A percentile compares a stretch with the other conserved stretches of the same genome.
Conservation (phyloP, 1,140 invertebrate species). For the Anoplolepis gracilipes region DNA sequence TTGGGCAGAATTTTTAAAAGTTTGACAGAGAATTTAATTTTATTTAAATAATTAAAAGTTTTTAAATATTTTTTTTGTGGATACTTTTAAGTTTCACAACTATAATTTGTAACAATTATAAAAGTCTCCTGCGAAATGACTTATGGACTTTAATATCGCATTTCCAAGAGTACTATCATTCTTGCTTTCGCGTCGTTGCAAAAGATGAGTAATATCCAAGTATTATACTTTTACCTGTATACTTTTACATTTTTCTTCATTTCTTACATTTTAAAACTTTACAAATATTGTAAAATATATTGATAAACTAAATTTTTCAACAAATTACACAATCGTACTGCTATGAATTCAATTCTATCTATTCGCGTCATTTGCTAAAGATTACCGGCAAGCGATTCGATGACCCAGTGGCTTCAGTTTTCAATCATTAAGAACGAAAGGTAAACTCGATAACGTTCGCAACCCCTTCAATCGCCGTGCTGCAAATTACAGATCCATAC, state of each 20-base stretch:
- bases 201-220: background rate
- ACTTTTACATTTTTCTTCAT: slow-evolving; percentile 24
- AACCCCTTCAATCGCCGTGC: background rate
- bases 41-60: background rate
- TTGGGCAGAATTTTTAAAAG: background rate
- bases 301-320: background rate
- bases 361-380: background rate
- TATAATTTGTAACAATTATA: background rate
- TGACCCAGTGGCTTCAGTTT: slow-evolving; percentile 36
- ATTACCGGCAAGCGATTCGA: slow-evolving; percentile 34
- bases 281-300: background rate
- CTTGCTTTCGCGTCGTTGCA: background rate
- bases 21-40: background rate
- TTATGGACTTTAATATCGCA: slow-evolving; percentile 23
- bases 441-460: slow-evolving; percentile 38
- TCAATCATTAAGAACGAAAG: slow-evolving; percentile 37
- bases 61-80: background rate
- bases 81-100: background rate
- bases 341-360: background rate
- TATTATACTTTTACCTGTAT: background rate
- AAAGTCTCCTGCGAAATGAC: background rate
- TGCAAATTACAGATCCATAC: slow-evolving; percentile 16
- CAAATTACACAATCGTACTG: background rate
- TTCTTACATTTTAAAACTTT: background rate
- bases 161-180: background rate